Base-by-base conservation (phyloP, 2,888 invertebrate species). In the Platypus cylindrus region DNA sequence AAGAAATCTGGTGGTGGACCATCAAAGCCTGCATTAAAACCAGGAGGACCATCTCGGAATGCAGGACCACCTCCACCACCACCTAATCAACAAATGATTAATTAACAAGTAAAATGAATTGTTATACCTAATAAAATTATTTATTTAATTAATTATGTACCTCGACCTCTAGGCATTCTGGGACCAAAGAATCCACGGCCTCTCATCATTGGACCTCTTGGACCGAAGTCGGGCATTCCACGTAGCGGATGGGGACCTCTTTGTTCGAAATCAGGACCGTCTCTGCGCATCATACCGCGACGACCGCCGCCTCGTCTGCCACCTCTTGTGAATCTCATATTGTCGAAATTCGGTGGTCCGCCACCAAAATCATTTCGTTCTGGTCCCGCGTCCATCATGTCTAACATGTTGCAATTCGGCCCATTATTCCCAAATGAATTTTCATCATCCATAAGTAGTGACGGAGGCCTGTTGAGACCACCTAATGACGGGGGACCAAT, bases 1-100 rank as follows among this genome's bases (percentile, higher is more conserved):
- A 45, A 47, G 29, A 49, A 50, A 26, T 51, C 54, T 12, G 51
- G 52, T n/a, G 54, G 56, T 3, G 39, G 42, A 1, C 32, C 39
- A 14, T 43, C 38, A 17, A 43, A 45, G 5, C 38, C 34, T 4
- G 40, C 37, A 20, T 35, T 37, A 27, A 45, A 45, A 7, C 50
- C 48, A 7, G 36, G 36, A 32, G 51, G 55, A 16, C 40, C 40
- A 11, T 52, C 55, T 32, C 41, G 27, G 18, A 38, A 38, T 13
- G 38, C 34, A 7, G 36, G 27, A 20, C 37, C 40, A 7, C 30
- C 30, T 17, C n/a, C n/a, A n/a, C n/a, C n/a, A n/a, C n/a, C n/a
- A 8, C 22, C 8, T 8, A 22, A 7, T 22, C 22, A 22, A 8
- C 22, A n/a, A 22, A 22, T 8, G 13, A 7, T 25, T 25, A 20